phyloP scores from a whole-genome alignment of 2,888 invertebrate species.

The Anodontia alba region DNA sequence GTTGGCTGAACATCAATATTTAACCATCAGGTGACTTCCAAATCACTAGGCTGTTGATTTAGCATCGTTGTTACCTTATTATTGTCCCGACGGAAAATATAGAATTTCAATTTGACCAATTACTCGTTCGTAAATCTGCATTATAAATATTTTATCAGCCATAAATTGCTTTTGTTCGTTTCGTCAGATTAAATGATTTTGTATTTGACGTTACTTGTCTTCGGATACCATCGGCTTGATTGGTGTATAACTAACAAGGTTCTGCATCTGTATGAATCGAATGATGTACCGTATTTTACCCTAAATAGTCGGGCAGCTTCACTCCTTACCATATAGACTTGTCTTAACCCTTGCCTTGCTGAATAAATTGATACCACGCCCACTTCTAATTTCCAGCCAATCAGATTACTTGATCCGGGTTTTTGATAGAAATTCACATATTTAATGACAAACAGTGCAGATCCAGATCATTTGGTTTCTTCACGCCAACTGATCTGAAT shows the following conservation, averaged over 20 bases:
- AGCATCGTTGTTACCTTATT: not conserved
- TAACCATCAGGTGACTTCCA: not conserved
- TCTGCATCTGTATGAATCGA: too few relatives aligned
- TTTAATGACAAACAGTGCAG: too few relatives aligned
- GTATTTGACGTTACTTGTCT: not conserved
- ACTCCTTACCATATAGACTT: not conserved
- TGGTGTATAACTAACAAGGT: too few relatives aligned
- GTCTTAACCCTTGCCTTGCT: too few relatives aligned
- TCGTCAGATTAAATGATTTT: constrained; percentile 15
- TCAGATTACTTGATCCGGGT: too few relatives aligned
- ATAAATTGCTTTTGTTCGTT: constrained; percentile 21
- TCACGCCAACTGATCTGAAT: too few relatives aligned
- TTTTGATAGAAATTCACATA: too few relatives aligned
- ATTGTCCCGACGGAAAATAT: constrained; percentile 9
- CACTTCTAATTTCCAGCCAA: too few relatives aligned
- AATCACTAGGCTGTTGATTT: not conserved
- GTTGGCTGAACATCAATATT: not conserved
- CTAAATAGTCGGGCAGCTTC: too few relatives aligned
- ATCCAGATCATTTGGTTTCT: too few relatives aligned
- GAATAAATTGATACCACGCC: too few relatives aligned
- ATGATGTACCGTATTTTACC: too few relatives aligned
- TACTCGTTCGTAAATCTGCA: constrained; percentile 31
- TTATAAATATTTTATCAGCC: constrained; percentile 55
- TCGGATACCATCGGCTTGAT: not conserved
- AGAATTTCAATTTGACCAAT: constrained; percentile 41